Conservation (phyloP, 2,888 invertebrate species). For the Balanococcus diminutus region DNA sequence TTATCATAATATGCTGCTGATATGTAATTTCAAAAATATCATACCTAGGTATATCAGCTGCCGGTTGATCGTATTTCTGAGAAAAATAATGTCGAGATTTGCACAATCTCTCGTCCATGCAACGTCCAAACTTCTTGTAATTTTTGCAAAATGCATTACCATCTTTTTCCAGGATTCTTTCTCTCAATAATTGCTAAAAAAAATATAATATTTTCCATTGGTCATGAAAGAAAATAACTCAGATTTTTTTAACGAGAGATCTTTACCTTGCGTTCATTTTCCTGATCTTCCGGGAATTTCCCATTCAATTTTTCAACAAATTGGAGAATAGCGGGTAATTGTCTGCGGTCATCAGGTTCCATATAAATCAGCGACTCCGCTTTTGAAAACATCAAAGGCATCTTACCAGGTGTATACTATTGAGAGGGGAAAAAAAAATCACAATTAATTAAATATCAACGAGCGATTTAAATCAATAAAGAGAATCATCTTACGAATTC, state of each 20-base stretch:
- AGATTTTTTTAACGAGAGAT: too few species aligned
- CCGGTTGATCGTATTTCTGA: neutral
- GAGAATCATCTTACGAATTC: slow-evolving; percentile 3
- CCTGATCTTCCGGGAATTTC: neutral
- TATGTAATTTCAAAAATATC: neutral
- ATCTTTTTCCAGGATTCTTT: slow-evolving; percentile 19
- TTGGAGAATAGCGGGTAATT: neutral
- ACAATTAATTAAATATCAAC: neutral
- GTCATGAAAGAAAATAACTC: neutral
- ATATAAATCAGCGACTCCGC: slow-evolving; percentile 1
- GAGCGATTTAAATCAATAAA: neutral
- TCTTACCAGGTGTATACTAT: neutral
- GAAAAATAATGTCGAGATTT: neutral
- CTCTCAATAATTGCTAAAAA: slow-evolving; percentile 1
- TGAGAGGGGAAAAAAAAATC: neutral
- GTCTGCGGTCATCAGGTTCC: neutral
- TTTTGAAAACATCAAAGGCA: neutral
- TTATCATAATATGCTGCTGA: neutral
- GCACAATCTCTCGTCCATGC: neutral
- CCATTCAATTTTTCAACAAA: neutral
- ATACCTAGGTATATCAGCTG: neutral
- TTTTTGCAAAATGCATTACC: neutral
- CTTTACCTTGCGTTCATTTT: neutral
- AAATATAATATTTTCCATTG: neutral
- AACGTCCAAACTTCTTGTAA: slow-evolving; percentile 42